Evolutionary conservation across 2,888 invertebrate species (phyloP).

Genomic region (Eristalis intricaria): DNA sequence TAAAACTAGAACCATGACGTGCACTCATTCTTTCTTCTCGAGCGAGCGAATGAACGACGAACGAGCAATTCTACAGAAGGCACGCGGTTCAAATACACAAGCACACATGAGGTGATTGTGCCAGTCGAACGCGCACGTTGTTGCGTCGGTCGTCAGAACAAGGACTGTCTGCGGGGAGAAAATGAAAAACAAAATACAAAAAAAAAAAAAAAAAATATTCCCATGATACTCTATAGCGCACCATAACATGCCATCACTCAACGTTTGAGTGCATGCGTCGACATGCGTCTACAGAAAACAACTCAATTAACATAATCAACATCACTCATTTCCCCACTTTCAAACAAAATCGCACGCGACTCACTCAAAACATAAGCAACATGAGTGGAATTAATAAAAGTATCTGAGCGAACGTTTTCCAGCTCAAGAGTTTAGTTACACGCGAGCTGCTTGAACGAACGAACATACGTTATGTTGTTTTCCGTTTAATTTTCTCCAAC

Average conservation of each 20-base stretch:
- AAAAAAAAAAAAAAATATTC: constrained; percentile 16
- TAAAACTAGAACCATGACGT: constrained; percentile 42
- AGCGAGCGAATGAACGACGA: background rate
- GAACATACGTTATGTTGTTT: constrained; percentile 68
- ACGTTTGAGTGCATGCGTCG: constrained; percentile 41
- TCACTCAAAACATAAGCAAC: constrained; percentile 67
- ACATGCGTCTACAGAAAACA: constrained; percentile 35
- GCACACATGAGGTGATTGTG: background rate
- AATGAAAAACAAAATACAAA: no score
- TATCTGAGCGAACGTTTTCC: constrained; percentile 62
- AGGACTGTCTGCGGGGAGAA: no score
- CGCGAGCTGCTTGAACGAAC: constrained; percentile 71
- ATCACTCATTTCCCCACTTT: constrained; percentile 61
- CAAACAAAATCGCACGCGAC: background rate
- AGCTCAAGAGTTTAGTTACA: constrained; percentile 70
- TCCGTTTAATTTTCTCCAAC: constrained; percentile 55
- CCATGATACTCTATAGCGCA: constrained; percentile 36
- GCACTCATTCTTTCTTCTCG: constrained; percentile 38
- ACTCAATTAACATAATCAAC: constrained; percentile 46
- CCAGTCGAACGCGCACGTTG: background rate
- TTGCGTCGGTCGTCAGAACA: no score
- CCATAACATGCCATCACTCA: constrained; percentile 52
- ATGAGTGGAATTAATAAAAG: constrained; percentile 68
- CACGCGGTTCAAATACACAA: background rate
- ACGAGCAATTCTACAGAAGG: constrained; percentile 38